These are phyloP conservation scores for Anableps anableps DNA, from an alignment of 2,797 vertebrate genomes.

Conservation along the genomic window DNA sequence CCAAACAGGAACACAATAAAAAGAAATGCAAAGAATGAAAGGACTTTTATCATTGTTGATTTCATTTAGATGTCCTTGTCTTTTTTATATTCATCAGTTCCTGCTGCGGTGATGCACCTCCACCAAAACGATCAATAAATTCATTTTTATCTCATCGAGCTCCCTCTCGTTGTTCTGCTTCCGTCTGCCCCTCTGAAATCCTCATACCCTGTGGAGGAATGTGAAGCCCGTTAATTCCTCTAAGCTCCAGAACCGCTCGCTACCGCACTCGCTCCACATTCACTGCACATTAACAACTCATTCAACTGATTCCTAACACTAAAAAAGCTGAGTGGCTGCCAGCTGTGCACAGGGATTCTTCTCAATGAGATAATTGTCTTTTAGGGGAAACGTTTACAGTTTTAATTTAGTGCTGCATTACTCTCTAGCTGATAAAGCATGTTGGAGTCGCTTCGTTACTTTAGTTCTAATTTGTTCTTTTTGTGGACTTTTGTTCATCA, in stretches of 20 bases:
- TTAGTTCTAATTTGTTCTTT: neutral
- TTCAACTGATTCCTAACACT: conserved; percentile 30
- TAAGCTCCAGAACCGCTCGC: conserved; percentile 36
- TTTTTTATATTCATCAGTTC: neutral
- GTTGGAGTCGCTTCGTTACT: neutral
- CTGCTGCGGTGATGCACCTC: neutral
- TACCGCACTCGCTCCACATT: conserved; percentile 44
- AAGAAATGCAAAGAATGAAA: neutral
- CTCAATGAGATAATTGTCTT: conserved; percentile 13
- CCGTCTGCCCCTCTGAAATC: neutral
- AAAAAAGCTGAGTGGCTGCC: conserved; percentile 8
- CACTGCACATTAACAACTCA: conserved; percentile 42
- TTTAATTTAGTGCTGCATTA: neutral
- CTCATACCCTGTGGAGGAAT: conserved; percentile 25
- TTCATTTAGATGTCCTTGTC: neutral
- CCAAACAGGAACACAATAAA: neutral
- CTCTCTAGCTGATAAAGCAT: neutral
- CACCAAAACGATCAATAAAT: conserved; percentile 4
- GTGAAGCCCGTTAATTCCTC: conserved; percentile 48
- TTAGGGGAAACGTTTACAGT: neutral
- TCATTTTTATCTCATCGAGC: neutral
- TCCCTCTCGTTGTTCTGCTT: neutral
- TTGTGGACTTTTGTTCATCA: neutral
- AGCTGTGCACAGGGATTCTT: conserved; percentile 7
- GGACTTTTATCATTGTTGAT: neutral